phyloP scores from a whole-genome alignment of 2,113 vertebrate species.

The Rhagologus leucostigma region DNA sequence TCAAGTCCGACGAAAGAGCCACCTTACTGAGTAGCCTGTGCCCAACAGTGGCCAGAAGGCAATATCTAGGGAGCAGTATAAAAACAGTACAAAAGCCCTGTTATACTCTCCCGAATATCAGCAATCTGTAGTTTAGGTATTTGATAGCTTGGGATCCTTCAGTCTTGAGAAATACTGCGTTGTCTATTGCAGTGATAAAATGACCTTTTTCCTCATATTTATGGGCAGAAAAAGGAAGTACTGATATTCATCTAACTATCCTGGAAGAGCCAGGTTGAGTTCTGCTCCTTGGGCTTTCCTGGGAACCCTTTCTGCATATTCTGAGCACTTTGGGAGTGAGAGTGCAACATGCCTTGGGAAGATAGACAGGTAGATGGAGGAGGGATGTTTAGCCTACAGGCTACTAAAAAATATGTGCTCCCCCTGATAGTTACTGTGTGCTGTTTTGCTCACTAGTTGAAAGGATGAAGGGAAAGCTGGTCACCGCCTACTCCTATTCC shows the following conservation, averaged over 20 bases:
- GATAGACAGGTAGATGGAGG: constrained; percentile 47
- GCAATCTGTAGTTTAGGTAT: not conserved
- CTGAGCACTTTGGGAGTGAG: not conserved
- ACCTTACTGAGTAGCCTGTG: not conserved
- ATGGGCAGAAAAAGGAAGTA: not conserved
- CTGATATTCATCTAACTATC: not conserved
- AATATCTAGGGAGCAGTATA: not conserved
- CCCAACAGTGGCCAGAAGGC: not conserved
- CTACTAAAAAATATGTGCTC: constrained; percentile 51
- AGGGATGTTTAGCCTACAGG: constrained; percentile 57
- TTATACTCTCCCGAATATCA: not conserved
- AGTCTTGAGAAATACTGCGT: not conserved
- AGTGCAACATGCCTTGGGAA: not conserved
- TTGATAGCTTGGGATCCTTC: not conserved
- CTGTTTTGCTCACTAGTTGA: constrained; percentile 37
- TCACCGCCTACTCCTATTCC: constrained; percentile 63
- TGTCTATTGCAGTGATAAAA: not conserved
- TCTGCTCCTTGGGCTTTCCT: not conserved
- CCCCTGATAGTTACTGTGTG: constrained; percentile 49
- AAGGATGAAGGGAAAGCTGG: constrained; percentile 50
- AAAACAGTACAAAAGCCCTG: not conserved
- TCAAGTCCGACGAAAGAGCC: not conserved
- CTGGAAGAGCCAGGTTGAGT: not conserved
- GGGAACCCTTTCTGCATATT: not conserved
- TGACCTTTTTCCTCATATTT: not conserved